Evolutionary conservation across 2,797 vertebrate species (phyloP), one percentile per base, ranked within the genome.

Genomic region (Falco columbarius): DNA sequence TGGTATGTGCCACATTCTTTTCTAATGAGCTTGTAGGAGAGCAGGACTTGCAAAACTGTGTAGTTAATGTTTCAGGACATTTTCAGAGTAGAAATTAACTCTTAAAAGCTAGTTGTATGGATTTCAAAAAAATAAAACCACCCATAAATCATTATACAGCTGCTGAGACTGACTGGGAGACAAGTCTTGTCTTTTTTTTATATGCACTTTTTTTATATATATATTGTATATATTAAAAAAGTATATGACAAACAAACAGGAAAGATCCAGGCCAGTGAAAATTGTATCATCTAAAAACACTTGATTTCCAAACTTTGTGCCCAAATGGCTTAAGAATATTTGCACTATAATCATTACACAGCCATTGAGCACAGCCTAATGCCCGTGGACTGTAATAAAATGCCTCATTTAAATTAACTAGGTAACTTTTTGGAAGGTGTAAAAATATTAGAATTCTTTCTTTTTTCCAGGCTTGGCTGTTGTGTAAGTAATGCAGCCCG

Each of bases 1-100:
- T 38, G 34, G 6, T 19, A 3, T 10, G 23, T n/a, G 32, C 21
- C 65, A 10, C 0, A 0, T 55, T 63, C 26, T 8, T 42, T 67
- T 42, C 81, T 46, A 44, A 23, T 11, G 14, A 59, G 20, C 10
- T 52, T 16, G 32, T 10, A 51, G 46, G 21, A 44, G 21, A 90
- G 16, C 17, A 46, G 17, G 27, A 61, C 23, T 61, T 72, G 10
- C 10, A 42, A 34, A 82, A 55, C 16, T 10, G 4, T 8, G 12
- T 2, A n/a, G 38, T 34, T 66, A 29, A 40, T 10, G 7, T 15
- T 73, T 52, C 54, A 68, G 24, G 36, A 89, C 6, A 44, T 10
- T 27, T 29, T 10, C 29, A 26, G 22, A 32, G 6, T 1, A 30
- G 19, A 83, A 86, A 51, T 62, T 27, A 68, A 46, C 14, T n/a